phyloP scores from a whole-genome alignment of 2,797 vertebrate genomes.

The Mus spretus region DNA sequence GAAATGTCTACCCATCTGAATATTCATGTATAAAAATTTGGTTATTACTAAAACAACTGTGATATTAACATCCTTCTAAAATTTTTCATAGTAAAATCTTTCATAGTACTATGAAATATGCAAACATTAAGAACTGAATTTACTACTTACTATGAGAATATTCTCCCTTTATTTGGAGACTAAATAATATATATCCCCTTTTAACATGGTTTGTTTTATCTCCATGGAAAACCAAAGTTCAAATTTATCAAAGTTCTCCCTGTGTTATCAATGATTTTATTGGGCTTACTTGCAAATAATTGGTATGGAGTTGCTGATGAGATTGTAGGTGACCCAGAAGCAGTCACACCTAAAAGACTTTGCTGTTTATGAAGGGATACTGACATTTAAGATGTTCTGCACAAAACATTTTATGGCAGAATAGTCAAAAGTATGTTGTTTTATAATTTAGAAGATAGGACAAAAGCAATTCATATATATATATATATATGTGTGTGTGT shows the following conservation, averaged over 20 bases:
- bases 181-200: too few relatives aligned
- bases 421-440: too few relatives aligned
- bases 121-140: neutral
- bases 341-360: neutral
- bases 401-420: too few relatives aligned
- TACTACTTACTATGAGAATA: neutral
- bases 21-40: neutral
- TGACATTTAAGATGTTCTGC: too few relatives aligned
- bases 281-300: neutral
- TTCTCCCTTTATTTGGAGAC: too few relatives aligned
- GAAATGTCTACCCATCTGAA: neutral
- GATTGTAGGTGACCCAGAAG: neutral
- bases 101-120: neutral
- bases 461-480: too few relatives aligned
- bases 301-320: neutral
- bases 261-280: neutral
- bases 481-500: too few relatives aligned
- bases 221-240: neutral
- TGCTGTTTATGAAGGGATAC: too few relatives aligned
- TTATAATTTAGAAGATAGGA: too few relatives aligned
- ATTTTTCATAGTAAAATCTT: neutral
- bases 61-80: neutral
- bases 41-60: neutral
- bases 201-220: too few relatives aligned
- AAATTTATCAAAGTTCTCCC: neutral